Evolutionary conservation across 2,797 vertebrate species (phyloP), one percentile per base, ranked within the genome.

Genomic region (Lagorchestes hirsutus): DNA sequence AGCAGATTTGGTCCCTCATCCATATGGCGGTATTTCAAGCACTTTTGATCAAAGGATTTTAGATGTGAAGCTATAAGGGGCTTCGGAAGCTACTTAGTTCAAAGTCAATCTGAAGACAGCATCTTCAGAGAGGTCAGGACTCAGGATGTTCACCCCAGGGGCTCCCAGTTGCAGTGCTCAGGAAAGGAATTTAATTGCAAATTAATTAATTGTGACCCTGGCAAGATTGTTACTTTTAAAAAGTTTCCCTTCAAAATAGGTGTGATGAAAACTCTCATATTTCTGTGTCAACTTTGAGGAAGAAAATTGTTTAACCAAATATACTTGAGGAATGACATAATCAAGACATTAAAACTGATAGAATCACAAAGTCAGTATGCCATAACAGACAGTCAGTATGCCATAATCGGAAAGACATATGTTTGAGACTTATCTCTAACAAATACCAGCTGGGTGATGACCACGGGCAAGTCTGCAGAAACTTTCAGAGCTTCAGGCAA

Each of bases 151-250:
- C 54, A 92, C 31, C 6, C 10, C 34, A 34, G 2, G 18, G 9
- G n/a, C 52, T 91, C 67, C 90, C 90, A 90, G 56, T 95, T 74
- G 92, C 56, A 56, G 58, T 93, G n/a, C 52, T 96, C 92, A 96
- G 96, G 91, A 96, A 98, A 97, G 67, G 67, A 82, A 96, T 52
- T 6, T 82, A 58, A 62, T 92, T 94, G 54, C 54, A 91, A 56
- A 90, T 56, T 59, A 34, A 50, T 92, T 55, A 96, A 55, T 95
- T 96, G 92, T 93, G 50, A 94, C 94, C 10, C 58, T 91, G 9
- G 0, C 93, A 31, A 59, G 34, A 92, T 4, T 90, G 2, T 93
- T 24, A 16, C 28, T 96, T 54, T 12, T 2, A 62, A 82, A 5
- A 52, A 91, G 54, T 91, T n/a, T 94, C 90, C 24, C 87, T 93